These are phyloP conservation scores for Drosophila multiciliata DNA, from an alignment of 2,888 invertebrate genomes.

Conservation along the genomic window DNA sequence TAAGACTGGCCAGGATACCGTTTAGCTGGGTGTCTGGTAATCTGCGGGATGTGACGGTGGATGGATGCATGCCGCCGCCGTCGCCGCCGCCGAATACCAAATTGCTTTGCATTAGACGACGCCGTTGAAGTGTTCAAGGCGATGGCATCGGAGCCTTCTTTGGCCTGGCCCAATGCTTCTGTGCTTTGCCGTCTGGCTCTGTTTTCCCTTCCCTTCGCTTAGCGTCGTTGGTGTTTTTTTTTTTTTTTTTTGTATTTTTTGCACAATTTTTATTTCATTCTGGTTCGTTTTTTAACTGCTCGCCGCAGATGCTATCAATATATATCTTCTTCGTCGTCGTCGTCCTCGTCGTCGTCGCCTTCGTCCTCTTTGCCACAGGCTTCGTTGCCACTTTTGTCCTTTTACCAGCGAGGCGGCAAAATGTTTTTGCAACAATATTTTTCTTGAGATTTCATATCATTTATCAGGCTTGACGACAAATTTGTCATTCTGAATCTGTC, in stretches of 20 bases:
- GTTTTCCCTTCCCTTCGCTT: conserved; percentile 25
- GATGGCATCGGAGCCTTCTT: conserved; percentile 34
- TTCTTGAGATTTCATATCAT: conserved; percentile 78
- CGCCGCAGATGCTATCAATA: conserved; percentile 77
- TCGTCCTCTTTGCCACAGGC: conserved; percentile 34
- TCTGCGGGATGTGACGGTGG: conserved; percentile 4
- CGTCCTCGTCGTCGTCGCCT: conserved; percentile 3
- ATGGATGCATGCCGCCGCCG: conserved; percentile 22
- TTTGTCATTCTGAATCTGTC: conserved; percentile 83
- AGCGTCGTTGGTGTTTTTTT: background rate
- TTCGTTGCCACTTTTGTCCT: conserved; percentile 43
- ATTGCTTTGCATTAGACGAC: conserved; percentile 74
- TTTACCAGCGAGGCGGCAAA: conserved; percentile 40
- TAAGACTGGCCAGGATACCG: conserved; percentile 42
- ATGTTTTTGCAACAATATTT: conserved; percentile 68
- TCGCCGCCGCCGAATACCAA: conserved; percentile 40
- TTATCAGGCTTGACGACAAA: conserved; percentile 83
- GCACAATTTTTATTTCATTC: conserved; percentile 59
- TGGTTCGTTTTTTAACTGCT: conserved; percentile 64
- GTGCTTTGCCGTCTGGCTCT: conserved; percentile 22
- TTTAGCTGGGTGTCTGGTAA: conserved; percentile 57
- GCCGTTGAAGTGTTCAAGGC: conserved; percentile 53
- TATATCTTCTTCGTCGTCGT: conserved; percentile 63
- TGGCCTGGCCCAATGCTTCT: conserved; percentile 26
- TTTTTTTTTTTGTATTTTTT: conserved; percentile 21